Percentiles rank a stretch among this genome's conserved stretches.
Evolutionary conservation across 2,113 vertebrate species (phyloP).

Genomic region (Aspidoscelis tigris): DNA sequence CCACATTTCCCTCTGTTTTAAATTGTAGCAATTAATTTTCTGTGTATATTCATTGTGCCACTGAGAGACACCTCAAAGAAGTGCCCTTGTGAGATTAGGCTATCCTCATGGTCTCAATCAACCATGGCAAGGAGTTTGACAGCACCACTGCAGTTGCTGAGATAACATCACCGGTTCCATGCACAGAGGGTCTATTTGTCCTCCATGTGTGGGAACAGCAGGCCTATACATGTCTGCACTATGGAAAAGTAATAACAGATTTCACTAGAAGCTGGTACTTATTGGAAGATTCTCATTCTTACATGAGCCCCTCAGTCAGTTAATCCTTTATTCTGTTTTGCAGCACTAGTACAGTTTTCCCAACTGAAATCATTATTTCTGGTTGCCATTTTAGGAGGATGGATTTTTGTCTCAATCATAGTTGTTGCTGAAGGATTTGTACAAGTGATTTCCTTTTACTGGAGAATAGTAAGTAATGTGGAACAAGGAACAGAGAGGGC

Average conservation of each 20-base stretch:
- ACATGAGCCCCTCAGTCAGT: neutral
- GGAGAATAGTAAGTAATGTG: conserved; percentile 7
- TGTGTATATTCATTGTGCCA: no score
- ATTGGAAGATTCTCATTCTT: neutral
- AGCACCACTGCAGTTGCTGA: no score
- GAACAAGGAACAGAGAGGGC: neutral
- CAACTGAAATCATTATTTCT: neutral
- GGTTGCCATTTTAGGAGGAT: neutral
- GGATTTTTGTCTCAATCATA: conserved; percentile 8
- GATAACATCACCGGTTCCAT: no score
- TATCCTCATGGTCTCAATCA: no score
- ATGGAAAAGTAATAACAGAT: neutral
- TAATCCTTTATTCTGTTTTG: neutral
- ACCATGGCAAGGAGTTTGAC: no score
- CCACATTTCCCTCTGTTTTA: no score
- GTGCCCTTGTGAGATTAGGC: no score
- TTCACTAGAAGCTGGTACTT: neutral
- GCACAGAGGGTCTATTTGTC: no score
- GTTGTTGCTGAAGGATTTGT: neutral
- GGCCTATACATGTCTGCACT: neutral
- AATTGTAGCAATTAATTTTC: no score
- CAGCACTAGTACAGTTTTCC: conserved; percentile 1
- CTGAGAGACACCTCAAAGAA: no score
- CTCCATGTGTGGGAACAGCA: no score
- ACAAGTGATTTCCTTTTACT: conserved; percentile 4